Evolutionary conservation across 1,140 invertebrate genomes (phyloP), one percentile per base, ranked within the genome.

Genomic region (Drosophila melanogaster): DNA sequence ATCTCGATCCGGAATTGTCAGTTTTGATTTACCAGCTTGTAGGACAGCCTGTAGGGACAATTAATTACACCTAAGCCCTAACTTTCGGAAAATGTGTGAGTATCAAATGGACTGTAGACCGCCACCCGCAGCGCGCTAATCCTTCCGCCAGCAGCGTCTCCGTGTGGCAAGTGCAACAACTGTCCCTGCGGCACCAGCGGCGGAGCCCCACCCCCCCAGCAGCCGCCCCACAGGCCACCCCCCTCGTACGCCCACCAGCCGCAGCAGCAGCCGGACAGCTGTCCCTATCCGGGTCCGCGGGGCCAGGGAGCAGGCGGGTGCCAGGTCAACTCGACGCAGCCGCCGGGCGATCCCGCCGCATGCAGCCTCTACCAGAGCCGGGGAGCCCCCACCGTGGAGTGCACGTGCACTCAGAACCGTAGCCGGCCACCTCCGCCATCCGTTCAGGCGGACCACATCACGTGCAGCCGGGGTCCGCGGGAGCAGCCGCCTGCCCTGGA

Each of bases 121-220:
- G 50, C 41, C 11, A 38, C 1, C 12, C 8, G 2, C 35, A 5
- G 2, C 17, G 2, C 4, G 3, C 26, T 70, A 19, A 69, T 0
- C 6, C 14, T n/a, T 24, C 3, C n/a, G 10, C 11, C 14, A 1
- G 19, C 51, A 77, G 71, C 53, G 24, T 54, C 73, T 38, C 67
- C 76, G 10, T 87, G 81, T 54, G 81, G 84, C 33, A 86, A 87
- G 46, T 76, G 62, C 53, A 73, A 51, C 22, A 17, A 46, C 0
- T 89, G 83, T 22, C 70, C 83, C 1, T 87, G 83, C 46, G 75
- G 75, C 22, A 71, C 57, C n/a, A 57, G 1, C 14, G 65, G 56
- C 43, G 55, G 37, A 24, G 40, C 41, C 24, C 35, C 38, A 7
- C 12, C 37, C 15, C 15, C 17, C 0, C 72, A 70, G 35, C 49